Evolutionary conservation across 2,113 vertebrate genomes (phyloP), one percentile per base, ranked within the genome.

Genomic region (Gobiocypris rarus): DNA sequence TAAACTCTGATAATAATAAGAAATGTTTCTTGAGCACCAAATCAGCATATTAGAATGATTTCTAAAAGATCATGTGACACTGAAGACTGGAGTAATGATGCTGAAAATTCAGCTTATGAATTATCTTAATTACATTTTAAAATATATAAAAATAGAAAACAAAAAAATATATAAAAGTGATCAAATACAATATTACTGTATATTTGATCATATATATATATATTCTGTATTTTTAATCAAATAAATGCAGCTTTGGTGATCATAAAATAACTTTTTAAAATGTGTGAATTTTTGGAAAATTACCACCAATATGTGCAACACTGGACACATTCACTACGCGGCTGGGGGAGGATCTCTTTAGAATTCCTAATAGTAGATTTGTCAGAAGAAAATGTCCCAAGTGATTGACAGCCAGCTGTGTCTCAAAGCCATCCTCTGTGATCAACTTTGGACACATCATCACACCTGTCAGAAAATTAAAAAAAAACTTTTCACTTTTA

Each of bases 361-460:
- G 88, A 77, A 85, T 90, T 0, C 90, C 92, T 83, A 94, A 84
- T 81, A 95, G 89, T 54, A 93, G 86, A 84, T 92, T 93, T 84
- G 93, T 95, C 75, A 94, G 70, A 52, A 95, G 90, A 85, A 95
- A 95, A 86, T 94, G 94, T 67, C 93, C 93, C 71, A 95, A 85
- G 79, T 94, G 94, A 90, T 94, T 95, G 89, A 95, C 93, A 24
- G 88, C 94, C 9, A 94, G 50, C 82, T 95, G 94, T n/a, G 91
- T 93, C 86, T 95, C 94, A 67, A 93, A 94, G 0, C 94, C 93
- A 2, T 95, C 94, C 61, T 94, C 93, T 0, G 94, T 95, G 83
- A 91, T 82, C 90, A 91, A 91, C 70, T 86, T 91, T 45, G 94
- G 94, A 88, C 94, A 94, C 94, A 95, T 94, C 93, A 94, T 94